These are phyloP conservation scores for Fregetta grallaria DNA, from an alignment of 2,113 vertebrate genomes.

Conservation along the genomic window DNA sequence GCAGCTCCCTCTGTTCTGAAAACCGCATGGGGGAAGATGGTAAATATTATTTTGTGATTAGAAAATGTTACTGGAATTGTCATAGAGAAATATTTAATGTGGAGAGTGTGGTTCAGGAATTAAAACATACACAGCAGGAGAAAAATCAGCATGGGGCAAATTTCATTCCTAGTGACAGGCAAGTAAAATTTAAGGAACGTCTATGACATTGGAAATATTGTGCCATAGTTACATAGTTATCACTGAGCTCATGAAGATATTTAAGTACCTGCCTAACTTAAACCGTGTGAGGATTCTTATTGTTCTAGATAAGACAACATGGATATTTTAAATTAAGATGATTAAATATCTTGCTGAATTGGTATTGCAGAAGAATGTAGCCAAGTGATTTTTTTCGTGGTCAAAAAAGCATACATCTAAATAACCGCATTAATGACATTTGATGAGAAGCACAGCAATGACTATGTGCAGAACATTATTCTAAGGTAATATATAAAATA, in stretches of 20 bases:
- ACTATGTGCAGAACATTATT: neutral
- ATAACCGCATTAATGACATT: neutral
- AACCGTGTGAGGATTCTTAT: neutral
- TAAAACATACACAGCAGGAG: conserved; percentile 50
- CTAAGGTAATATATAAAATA: neutral
- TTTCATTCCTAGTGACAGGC: conserved; percentile 22
- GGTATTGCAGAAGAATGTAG: neutral
- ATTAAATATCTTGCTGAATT: neutral
- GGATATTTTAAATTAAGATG: neutral
- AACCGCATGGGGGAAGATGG: conserved; percentile 56
- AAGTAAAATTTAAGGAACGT: conserved; percentile 24
- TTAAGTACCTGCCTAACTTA: conserved; percentile 48
- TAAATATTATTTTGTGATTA: conserved; percentile 78
- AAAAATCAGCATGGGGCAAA: conserved; percentile 32
- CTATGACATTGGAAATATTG: neutral
- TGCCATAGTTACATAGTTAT: neutral
- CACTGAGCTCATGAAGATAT: neutral
- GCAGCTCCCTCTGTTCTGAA: conserved; percentile 70
- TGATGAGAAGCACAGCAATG: neutral
- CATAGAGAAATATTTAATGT: conserved; percentile 63
- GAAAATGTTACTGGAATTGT: conserved; percentile 77
- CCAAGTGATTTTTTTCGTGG: neutral
- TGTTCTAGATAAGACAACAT: neutral
- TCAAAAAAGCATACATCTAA: neutral
- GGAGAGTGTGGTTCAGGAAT: conserved; percentile 58